Base-by-base conservation (phyloP, 2,113 vertebrate species). In the Fulmarus glacialis region DNA sequence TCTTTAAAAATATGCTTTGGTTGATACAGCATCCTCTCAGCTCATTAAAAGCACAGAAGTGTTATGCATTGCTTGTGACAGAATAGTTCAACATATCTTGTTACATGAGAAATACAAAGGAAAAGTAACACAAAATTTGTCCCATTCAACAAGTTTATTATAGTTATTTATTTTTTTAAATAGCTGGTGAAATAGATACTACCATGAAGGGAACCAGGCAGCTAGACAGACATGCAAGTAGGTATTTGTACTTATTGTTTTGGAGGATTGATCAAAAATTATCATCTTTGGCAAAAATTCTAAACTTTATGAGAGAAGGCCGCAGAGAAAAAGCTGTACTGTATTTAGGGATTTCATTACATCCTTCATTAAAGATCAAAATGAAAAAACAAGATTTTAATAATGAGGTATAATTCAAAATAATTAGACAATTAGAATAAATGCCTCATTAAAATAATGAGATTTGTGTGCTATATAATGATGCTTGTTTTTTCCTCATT, bases 341-440 rank as follows among this genome's bases (percentile, higher is more conserved):
- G 70, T 94, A 86, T 94, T 86, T 91, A 70, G 64, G 67, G 82
- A 77, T 80, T 93, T 93, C 58, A 95, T 94, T 97, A 78, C 71
- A 82, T 79, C 67, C 63, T 93, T 97, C 91, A 96, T 97, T 97
- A 97, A 92, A 97, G 97, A 96, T 94, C 92, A 97, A 71, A 97
- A 97, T 29, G 11, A 97, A 96, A 90, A 88, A 94, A 30, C 8
- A 68, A 16, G 45, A 48, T 83, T 96, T 96, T 95, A 96, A 86
- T 91, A 95, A 71, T 90, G 83, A 97, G 45, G 52, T 88, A 92
- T 89, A 58, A 97, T 86, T 96, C 66, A 92, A 97, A 98, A 94
- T 95, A 97, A 94, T 94, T 97, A 77, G 59, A 80, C 12, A 89
- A 83, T 90, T 89, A 88, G 71, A 91, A 90, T 81, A 93, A 95